These are phyloP conservation scores for Paracyclopina nana DNA, from an alignment of 1,140 invertebrate genomes.

Conservation along the genomic window DNA sequence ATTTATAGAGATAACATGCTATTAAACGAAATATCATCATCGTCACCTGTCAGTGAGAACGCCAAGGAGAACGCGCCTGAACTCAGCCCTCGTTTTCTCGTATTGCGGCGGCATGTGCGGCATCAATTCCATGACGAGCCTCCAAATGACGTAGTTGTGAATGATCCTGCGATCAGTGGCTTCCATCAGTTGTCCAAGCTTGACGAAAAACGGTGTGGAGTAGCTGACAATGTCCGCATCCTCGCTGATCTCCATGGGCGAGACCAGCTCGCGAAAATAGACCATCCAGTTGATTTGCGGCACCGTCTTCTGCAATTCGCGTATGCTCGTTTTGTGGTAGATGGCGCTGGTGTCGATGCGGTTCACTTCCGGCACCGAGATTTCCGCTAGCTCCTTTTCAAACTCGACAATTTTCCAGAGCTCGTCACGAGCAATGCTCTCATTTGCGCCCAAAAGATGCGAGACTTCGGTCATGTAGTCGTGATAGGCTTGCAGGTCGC, in stretches of 20 bases:
- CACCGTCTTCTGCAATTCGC: slow-evolving; percentile 40
- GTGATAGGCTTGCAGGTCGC: slow-evolving; percentile 46
- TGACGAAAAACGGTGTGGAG: slow-evolving; percentile 51
- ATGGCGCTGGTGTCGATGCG: slow-evolving; percentile 56
- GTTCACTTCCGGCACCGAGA: slow-evolving; percentile 52
- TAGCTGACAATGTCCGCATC: slow-evolving; percentile 56
- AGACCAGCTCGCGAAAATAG: slow-evolving; percentile 43
- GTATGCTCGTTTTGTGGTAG: slow-evolving; percentile 45
- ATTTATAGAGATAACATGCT: slow-evolving; percentile 29
- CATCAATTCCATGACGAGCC: slow-evolving; percentile 51
- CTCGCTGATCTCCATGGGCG: slow-evolving; percentile 39
- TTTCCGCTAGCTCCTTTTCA: slow-evolving; percentile 56
- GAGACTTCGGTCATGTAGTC: slow-evolving; percentile 56
- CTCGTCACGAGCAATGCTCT: slow-evolving; percentile 37
- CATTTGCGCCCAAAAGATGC: slow-evolving; percentile 45
- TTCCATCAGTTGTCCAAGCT: slow-evolving; percentile 48
- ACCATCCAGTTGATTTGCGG: slow-evolving; percentile 54
- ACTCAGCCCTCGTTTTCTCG: slow-evolving; percentile 50
- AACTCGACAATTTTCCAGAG: slow-evolving; percentile 46
- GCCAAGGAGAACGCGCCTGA: slow-evolving; percentile 54
- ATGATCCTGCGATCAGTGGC: slow-evolving; percentile 36
- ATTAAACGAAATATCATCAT: slow-evolving; percentile 20
- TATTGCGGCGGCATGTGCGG: slow-evolving; percentile 63
- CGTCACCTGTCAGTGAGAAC: slow-evolving; percentile 42
- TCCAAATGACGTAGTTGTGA: slow-evolving; percentile 65